Percentiles rank a stretch among this genome's conserved stretches.
phyloP scores from a whole-genome alignment of 2,888 invertebrate species.

The Geophilus truncorum region DNA sequence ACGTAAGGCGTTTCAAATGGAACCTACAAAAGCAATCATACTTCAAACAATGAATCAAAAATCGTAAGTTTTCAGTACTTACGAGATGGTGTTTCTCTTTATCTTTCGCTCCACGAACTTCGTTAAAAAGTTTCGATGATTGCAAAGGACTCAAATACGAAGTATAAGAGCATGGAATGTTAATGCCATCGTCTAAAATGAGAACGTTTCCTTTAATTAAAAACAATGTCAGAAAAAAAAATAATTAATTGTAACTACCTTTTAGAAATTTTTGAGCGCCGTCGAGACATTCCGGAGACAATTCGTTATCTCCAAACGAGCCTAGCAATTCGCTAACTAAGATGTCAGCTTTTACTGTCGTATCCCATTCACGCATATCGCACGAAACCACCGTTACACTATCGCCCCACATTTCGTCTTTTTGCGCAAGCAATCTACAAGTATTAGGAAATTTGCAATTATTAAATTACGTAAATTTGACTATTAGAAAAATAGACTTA shows the following conservation, averaged over 20 bases:
- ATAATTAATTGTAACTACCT: slow-evolving; percentile 46
- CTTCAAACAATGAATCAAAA: neutral
- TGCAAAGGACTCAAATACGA: slow-evolving; percentile 91
- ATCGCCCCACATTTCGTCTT: slow-evolving; percentile 68
- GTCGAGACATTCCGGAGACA: slow-evolving; percentile 96
- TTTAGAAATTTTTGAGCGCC: slow-evolving; percentile 83
- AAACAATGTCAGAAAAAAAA: neutral
- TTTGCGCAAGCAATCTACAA: neutral
- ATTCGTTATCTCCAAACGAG: slow-evolving; percentile 97
- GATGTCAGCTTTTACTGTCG: slow-evolving; percentile 86
- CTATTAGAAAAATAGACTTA: too few species aligned
- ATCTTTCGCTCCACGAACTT: slow-evolving; percentile 53
- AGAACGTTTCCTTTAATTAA: too few species aligned
- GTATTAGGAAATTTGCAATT: slow-evolving; percentile 3
- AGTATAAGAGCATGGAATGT: slow-evolving; percentile 82
- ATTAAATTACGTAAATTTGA: too few species aligned
- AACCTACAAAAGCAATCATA: slow-evolving; percentile 45
- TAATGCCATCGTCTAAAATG: slow-evolving; percentile 69
- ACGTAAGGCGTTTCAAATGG: slow-evolving; percentile 83
- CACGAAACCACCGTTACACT: slow-evolving; percentile 69
- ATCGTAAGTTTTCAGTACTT: neutral
- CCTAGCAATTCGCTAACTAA: slow-evolving; percentile 92
- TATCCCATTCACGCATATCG: slow-evolving; percentile 78
- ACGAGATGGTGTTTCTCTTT: slow-evolving; percentile 38
- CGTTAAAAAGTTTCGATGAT: slow-evolving; percentile 78